Evolutionary conservation across 1,140 invertebrate genomes (phyloP).

Genomic region (Neodiprion pinetum): DNA sequence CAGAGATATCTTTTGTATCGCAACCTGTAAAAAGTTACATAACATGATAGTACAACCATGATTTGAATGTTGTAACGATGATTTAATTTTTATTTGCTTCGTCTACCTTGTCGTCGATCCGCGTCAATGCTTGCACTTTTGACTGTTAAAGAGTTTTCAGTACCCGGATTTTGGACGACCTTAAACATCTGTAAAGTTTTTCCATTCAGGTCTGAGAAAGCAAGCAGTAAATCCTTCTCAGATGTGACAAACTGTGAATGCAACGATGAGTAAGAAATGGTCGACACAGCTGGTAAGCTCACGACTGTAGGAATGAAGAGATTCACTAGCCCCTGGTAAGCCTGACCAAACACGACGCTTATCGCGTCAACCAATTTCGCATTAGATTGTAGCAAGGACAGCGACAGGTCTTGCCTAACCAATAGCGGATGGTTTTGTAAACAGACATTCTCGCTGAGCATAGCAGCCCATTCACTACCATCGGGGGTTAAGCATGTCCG

Average conservation of each 20-base stretch:
- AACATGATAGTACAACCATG: not conserved
- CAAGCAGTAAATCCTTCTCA: constrained; percentile 49
- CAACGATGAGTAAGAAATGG: constrained; percentile 33
- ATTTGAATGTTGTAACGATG: constrained; percentile 4
- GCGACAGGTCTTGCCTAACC: constrained; percentile 76
- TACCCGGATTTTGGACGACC: constrained; percentile 22
- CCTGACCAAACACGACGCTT: constrained; percentile 73
- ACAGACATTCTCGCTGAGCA: constrained; percentile 76
- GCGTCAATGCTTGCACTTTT: constrained; percentile 33
- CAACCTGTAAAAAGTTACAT: constrained; percentile 4
- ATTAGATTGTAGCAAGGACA: constrained; percentile 85
- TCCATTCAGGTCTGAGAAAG: constrained; percentile 37
- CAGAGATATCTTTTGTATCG: constrained; percentile 4
- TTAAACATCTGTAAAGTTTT: constrained; percentile 49
- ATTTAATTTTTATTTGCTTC: not conserved
- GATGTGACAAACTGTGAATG: constrained; percentile 42
- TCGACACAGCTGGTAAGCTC: constrained; percentile 28
- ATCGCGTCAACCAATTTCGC: constrained; percentile 74
- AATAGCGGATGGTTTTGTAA: constrained; percentile 74
- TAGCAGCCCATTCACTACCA: constrained; percentile 74
- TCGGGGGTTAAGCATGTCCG: constrained; percentile 52
- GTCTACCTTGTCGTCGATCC: constrained; percentile 48
- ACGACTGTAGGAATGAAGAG: constrained; percentile 63
- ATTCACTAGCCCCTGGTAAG: constrained; percentile 69
- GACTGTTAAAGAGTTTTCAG: not conserved